Conservation (phyloP, 2,797 vertebrate species). For the Gymnoscopelus braueri region DNA sequence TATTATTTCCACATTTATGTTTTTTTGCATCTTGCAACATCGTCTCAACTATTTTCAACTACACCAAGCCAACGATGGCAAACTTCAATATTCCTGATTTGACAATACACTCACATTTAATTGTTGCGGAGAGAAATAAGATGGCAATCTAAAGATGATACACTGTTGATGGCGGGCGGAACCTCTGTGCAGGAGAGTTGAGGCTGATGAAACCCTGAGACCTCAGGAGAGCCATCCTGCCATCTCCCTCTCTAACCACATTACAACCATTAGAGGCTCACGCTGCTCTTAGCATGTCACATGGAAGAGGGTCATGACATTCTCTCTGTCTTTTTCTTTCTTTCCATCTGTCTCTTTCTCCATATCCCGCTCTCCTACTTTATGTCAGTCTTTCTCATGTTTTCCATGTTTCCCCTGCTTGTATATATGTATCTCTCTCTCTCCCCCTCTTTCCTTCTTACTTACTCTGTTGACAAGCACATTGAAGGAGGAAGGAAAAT, state of each 20-base stretch:
- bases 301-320: slow-evolving; percentile 76
- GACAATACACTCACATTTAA: no score
- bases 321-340: slow-evolving; percentile 45
- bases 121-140: no score
- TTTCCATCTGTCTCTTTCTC: slow-evolving; percentile 61
- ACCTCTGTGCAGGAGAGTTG: slow-evolving; percentile 49
- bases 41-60: no score
- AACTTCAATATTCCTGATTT: no score
- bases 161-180: no score
- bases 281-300: slow-evolving; percentile 77
- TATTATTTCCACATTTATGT: no score
- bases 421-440: no score
- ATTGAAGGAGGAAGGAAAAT: no score
- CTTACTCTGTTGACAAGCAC: slow-evolving; percentile 1
- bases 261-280: slow-evolving; percentile 82
- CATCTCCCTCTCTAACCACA: slow-evolving; percentile 81
- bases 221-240: slow-evolving; percentile 81
- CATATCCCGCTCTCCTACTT: slow-evolving; percentile 48
- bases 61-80: no score
- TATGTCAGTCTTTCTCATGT: slow-evolving; percentile 57
- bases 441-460: slow-evolving; percentile 12
- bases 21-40: no score
- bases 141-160: no score
- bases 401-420: background rate
- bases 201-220: slow-evolving; percentile 65